Percentiles rank a stretch among this genome's conserved stretches.
These are phyloP conservation scores for Willisornis vidua DNA, from an alignment of 2,113 vertebrate genomes.

Conservation along the genomic window DNA sequence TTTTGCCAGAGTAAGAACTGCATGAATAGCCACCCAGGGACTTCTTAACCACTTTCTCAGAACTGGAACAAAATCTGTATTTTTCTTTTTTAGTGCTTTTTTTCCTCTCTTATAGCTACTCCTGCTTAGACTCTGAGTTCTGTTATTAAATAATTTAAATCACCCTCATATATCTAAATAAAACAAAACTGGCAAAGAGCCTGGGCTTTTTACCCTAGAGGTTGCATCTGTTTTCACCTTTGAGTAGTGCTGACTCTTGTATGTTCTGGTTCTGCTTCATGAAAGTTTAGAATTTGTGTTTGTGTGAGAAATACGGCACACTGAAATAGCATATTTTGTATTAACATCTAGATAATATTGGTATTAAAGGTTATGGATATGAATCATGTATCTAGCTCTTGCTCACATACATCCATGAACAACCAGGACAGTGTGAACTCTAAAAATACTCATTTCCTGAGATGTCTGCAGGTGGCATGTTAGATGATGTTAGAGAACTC, in stretches of 20 bases:
- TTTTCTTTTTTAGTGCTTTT: neutral
- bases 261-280: neutral
- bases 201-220: neutral
- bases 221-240: neutral
- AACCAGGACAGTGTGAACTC: neutral
- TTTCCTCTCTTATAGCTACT: neutral
- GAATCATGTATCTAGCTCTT: neutral
- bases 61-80: neutral
- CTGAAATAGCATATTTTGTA: neutral
- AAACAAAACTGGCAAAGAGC: neutral
- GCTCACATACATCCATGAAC: neutral
- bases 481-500: neutral
- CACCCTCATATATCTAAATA: neutral
- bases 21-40: neutral
- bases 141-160: neutral
- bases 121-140: neutral
- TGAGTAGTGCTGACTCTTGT: neutral
- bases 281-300: neutral
- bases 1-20: conserved; percentile 8
- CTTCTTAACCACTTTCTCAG: conserved; percentile 13
- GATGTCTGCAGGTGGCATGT: neutral
- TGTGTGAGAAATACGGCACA: neutral
- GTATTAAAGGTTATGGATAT: neutral
- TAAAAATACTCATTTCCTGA: neutral
- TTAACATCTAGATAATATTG: neutral